phyloP scores from a whole-genome alignment of 2,797 vertebrate species.

The Cheirogaleus major region DNA sequence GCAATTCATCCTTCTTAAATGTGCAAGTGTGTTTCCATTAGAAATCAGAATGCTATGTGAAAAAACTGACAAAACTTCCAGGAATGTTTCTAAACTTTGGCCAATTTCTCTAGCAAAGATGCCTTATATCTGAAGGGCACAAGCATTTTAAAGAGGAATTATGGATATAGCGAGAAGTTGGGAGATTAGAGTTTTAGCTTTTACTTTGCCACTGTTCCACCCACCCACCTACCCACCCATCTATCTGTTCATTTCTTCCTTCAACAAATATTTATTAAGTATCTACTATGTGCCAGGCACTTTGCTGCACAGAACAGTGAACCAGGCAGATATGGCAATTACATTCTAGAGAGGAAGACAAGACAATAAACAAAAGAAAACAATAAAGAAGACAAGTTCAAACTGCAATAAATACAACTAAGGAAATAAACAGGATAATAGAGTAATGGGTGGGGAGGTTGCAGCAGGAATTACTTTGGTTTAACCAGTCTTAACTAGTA shows the following conservation, averaged over 20 bases:
- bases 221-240: too few species aligned
- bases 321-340: not conserved
- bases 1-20: constrained; percentile 17
- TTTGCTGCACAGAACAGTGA: not conserved
- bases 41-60: constrained; percentile 42
- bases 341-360: not conserved
- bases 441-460: not conserved
- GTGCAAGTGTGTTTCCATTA: not conserved
- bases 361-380: constrained; percentile 41
- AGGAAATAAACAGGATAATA: constrained; percentile 11
- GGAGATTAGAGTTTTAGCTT: constrained; percentile 12
- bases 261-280: constrained; percentile 4
- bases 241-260: not conserved
- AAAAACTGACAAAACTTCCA: constrained; percentile 41
- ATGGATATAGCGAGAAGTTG: not conserved
- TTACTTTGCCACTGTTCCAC: constrained; percentile 19
- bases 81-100: constrained; percentile 44
- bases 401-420: not conserved
- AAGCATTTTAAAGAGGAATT: not conserved
- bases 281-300: not conserved
- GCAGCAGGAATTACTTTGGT: not conserved
- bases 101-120: constrained; percentile 30
- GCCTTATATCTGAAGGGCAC: not conserved
- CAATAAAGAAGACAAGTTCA: not conserved
- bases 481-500: not conserved